These are phyloP conservation scores for Macropodus opercularis DNA, from an alignment of 2,797 vertebrate genomes.

Conservation along the genomic window DNA sequence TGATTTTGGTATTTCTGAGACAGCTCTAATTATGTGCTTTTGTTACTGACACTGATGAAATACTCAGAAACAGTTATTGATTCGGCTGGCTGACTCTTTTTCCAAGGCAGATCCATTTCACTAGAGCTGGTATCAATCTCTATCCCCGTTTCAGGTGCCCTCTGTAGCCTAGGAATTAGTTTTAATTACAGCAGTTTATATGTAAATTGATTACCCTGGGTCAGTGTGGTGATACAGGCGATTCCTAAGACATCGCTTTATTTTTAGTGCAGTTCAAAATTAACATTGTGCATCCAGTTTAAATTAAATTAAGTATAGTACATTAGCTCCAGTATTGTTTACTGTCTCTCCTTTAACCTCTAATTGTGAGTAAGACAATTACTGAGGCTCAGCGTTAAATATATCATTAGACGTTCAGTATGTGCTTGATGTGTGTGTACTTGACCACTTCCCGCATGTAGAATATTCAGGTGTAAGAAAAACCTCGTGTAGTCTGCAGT, in stretches of 20 bases:
- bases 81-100: conserved; percentile 51
- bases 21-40: conserved; percentile 67
- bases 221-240: conserved; percentile 33
- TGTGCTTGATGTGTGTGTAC: too few relatives aligned
- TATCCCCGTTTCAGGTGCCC: conserved; percentile 52
- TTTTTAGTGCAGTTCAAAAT: conserved; percentile 7
- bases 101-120: conserved; percentile 53
- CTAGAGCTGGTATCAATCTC: conserved; percentile 65
- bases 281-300: background rate
- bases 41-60: conserved; percentile 72
- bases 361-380: background rate
- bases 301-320: background rate
- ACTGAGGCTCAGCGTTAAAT: background rate
- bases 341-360: background rate
- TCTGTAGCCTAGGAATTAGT: conserved; percentile 68
- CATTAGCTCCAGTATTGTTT: background rate
- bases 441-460: too few relatives aligned
- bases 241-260: conserved; percentile 1
- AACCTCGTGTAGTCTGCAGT: too few relatives aligned
- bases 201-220: conserved; percentile 61
- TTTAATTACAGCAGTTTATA: conserved; percentile 67
- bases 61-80: conserved; percentile 70
- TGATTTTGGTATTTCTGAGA: conserved; percentile 68
- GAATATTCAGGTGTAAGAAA: too few relatives aligned
- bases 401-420: too few relatives aligned